These are phyloP conservation scores for Drosophila erecta DNA, from an alignment of 1,140 invertebrate species.

Conservation along the genomic window DNA sequence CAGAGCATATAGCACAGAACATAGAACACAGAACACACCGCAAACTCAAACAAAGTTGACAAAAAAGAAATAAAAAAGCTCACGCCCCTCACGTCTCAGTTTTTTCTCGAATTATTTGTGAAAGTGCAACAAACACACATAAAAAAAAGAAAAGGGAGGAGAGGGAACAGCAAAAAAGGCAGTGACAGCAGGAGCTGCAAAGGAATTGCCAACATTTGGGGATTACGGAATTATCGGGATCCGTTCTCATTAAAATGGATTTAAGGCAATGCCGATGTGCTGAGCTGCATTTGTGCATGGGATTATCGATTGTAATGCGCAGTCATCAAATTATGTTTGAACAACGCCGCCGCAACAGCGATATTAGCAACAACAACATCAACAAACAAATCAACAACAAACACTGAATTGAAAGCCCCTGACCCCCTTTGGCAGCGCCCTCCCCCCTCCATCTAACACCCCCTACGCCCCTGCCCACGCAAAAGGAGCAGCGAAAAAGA, in stretches of 20 bases:
- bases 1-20: background rate
- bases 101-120: slow-evolving; percentile 27
- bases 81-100: slow-evolving; percentile 40
- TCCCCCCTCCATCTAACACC: slow-evolving; percentile 1
- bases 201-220: slow-evolving; percentile 60
- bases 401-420: slow-evolving; percentile 48
- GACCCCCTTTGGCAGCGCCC: slow-evolving; percentile 22
- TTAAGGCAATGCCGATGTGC: slow-evolving; percentile 70
- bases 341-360: slow-evolving; percentile 51
- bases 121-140: slow-evolving; percentile 46
- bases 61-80: slow-evolving; percentile 40
- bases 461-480: slow-evolving; percentile 7
- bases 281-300: slow-evolving; percentile 78
- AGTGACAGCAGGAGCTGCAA: slow-evolving; percentile 13
- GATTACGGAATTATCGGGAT: slow-evolving; percentile 66
- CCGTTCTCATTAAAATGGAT: slow-evolving; percentile 77
- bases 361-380: slow-evolving; percentile 41
- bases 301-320: slow-evolving; percentile 82
- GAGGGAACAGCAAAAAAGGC: slow-evolving; percentile 4
- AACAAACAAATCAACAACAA: slow-evolving; percentile 46
- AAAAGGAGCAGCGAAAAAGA: slow-evolving; percentile 17
- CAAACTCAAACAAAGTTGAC: slow-evolving; percentile 38
- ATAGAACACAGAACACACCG: slow-evolving; percentile 5
- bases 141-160: background rate
- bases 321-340: slow-evolving; percentile 75